A percentile compares a stretch with the other conserved stretches of the same genome.
Conservation (phyloP, 2,797 vertebrate species). For the Microchirus variegatus region DNA sequence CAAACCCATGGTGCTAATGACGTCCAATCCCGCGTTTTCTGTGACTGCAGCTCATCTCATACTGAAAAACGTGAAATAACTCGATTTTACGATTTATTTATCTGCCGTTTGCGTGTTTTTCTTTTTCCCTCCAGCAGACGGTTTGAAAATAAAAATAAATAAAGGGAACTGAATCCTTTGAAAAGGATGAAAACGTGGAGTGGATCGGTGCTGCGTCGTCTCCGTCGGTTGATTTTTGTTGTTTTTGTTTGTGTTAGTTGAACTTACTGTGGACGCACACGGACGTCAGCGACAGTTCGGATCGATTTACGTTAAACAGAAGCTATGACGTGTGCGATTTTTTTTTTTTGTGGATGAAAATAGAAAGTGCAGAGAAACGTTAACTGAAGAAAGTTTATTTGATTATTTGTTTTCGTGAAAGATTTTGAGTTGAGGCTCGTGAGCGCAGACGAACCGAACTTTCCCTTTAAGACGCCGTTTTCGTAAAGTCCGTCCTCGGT, state of each 20-base stretch:
- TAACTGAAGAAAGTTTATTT: too few relatives aligned
- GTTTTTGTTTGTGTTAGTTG: background rate
- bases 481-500: too few relatives aligned
- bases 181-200: background rate
- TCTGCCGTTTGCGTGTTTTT: slow-evolving; percentile 17
- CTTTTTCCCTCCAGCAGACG: slow-evolving; percentile 20
- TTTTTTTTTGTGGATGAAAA: too few relatives aligned
- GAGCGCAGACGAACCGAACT: too few relatives aligned
- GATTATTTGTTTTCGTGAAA: too few relatives aligned
- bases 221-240: background rate
- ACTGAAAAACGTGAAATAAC: slow-evolving; percentile 36
- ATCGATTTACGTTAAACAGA: too few relatives aligned
- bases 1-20: slow-evolving; percentile 48
- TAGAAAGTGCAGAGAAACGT: too few relatives aligned
- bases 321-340: too few relatives aligned
- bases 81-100: slow-evolving; percentile 21
- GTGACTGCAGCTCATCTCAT: slow-evolving; percentile 28
- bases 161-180: slow-evolving; percentile 42
- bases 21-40: slow-evolving; percentile 32
- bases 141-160: background rate
- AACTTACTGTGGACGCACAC: background rate
- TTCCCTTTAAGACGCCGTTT: too few relatives aligned
- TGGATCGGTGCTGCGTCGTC: background rate
- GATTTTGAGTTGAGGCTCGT: too few relatives aligned
- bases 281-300: too few relatives aligned